Evolutionary conservation across 2,113 vertebrate species (phyloP).

Genomic region (Urocitellus parryii): DNA sequence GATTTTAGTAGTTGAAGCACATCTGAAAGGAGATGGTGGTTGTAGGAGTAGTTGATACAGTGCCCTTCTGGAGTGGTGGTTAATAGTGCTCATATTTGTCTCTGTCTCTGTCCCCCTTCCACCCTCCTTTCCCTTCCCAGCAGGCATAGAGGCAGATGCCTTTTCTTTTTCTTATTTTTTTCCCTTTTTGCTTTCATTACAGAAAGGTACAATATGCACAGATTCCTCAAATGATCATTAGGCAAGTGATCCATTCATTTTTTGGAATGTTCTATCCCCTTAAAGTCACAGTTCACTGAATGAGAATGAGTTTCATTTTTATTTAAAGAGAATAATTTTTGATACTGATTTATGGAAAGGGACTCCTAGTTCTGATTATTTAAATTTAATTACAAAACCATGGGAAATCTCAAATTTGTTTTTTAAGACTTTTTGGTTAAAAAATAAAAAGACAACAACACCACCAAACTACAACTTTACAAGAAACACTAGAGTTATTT

Average conservation of each 20-base stretch:
- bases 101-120: too few relatives aligned
- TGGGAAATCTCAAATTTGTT: background rate
- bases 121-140: background rate
- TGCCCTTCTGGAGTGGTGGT: background rate
- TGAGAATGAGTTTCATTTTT: background rate
- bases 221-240: background rate
- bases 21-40: background rate
- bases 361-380: slow-evolving; percentile 16
- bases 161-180: background rate
- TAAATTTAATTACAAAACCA: slow-evolving; percentile 49
- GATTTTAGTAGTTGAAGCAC: background rate
- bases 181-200: background rate
- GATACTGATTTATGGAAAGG: background rate
- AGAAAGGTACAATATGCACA: background rate
- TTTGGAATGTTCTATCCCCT: background rate
- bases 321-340: background rate
- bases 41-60: background rate
- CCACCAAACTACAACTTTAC: background rate
- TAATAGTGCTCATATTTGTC: background rate
- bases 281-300: slow-evolving; percentile 9
- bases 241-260: background rate
- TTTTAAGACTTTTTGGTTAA: slow-evolving; percentile 33
- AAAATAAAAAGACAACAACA: background rate
- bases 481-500: background rate
- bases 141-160: background rate